Conservation (phyloP, 2,113 vertebrate species). For the Ascaphus truei region DNA sequence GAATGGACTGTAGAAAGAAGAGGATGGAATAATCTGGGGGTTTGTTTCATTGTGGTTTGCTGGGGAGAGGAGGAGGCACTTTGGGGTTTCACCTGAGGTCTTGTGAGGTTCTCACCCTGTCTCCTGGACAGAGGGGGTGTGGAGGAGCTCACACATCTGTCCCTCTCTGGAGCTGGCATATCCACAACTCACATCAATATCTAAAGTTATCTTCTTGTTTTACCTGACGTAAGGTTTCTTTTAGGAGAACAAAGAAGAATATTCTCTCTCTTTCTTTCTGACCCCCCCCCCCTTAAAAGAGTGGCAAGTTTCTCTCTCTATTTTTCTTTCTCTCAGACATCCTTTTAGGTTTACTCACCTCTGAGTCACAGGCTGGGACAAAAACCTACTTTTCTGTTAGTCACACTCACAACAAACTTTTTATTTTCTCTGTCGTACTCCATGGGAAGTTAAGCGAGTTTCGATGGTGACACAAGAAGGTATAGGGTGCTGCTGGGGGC, state of each 20-base stretch:
- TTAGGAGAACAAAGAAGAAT: background rate
- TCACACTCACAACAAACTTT: conserved; percentile 29
- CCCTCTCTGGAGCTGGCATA: too few relatives aligned
- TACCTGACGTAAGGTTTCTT: too few relatives aligned
- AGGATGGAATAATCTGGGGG: background rate
- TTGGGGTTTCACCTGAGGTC: background rate
- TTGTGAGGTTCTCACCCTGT: too few relatives aligned
- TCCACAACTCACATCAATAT: too few relatives aligned
- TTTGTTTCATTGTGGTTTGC: background rate
- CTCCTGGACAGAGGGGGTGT: background rate
- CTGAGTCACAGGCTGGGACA: conserved; percentile 19
- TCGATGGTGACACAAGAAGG: background rate
- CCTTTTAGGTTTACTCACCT: conserved; percentile 9
- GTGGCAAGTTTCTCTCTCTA: background rate
- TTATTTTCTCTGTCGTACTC: background rate
- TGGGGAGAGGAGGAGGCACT: background rate
- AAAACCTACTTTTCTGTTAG: background rate
- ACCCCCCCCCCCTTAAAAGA: too few relatives aligned
- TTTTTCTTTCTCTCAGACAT: background rate
- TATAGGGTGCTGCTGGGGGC: too few relatives aligned
- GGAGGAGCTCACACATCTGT: background rate
- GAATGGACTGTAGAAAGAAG: background rate
- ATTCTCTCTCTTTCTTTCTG: background rate
- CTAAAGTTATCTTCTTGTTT: too few relatives aligned
- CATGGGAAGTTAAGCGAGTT: conserved; percentile 6